These are phyloP conservation scores for Pararge aegeria DNA, from an alignment of 1,140 invertebrate genomes.

Conservation along the genomic window DNA sequence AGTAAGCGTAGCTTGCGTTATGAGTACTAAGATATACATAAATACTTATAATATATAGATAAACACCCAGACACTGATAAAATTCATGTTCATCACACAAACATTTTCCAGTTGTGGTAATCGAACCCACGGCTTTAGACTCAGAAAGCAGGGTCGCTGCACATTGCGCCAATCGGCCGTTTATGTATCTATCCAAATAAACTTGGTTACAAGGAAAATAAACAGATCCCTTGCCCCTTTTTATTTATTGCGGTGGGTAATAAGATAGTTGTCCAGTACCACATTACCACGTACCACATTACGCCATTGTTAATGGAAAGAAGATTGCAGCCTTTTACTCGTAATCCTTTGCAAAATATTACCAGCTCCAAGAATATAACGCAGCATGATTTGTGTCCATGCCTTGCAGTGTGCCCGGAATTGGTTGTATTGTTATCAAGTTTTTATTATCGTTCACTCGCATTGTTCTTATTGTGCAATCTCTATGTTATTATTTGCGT, in stretches of 20 bases:
- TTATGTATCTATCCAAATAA: background rate
- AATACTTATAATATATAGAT: too few species aligned
- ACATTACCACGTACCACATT: too few species aligned
- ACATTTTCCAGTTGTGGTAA: too few species aligned
- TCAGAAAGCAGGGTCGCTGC: too few species aligned
- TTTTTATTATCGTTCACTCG: slow-evolving; percentile 24
- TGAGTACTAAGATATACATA: too few species aligned
- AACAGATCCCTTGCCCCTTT: background rate
- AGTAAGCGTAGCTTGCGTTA: too few species aligned
- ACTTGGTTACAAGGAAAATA: background rate
- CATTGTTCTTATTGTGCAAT: slow-evolving; percentile 26
- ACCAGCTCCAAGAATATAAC: slow-evolving; percentile 22
- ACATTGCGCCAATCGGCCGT: too few species aligned
- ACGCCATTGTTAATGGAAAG: slow-evolving; percentile 13
- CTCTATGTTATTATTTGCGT: slow-evolving; percentile 7
- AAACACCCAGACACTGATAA: too few species aligned
- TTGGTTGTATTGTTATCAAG: slow-evolving; percentile 32
- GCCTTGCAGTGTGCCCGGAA: slow-evolving; percentile 16
- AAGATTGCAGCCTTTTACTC: slow-evolving; percentile 16
- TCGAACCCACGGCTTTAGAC: too few species aligned
- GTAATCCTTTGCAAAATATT: slow-evolving; percentile 26
- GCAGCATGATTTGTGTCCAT: slow-evolving; percentile 21
- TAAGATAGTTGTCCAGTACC: slow-evolving; percentile 1
- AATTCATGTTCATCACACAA: too few species aligned
- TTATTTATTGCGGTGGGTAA: background rate